A percentile compares a stretch with the other conserved stretches of the same genome.
Conservation (phyloP, 2,888 invertebrate species). For the Acleris cristana region DNA sequence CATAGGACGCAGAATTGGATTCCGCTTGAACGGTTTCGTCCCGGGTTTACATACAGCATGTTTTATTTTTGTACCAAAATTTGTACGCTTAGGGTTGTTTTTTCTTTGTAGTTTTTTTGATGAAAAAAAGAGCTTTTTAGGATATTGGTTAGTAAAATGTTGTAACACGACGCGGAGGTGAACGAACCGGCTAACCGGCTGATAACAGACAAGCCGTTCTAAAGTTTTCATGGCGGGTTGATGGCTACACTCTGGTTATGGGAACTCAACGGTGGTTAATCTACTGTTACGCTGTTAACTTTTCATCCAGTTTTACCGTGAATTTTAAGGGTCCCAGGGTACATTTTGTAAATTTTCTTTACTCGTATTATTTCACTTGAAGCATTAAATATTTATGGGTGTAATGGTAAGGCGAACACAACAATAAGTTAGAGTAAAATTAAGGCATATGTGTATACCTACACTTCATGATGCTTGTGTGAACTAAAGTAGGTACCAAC, state of each 20-base stretch:
- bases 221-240: neutral
- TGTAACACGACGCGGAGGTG: conserved; percentile 32
- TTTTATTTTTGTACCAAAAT: conserved; percentile 1
- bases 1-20: conserved; percentile 9
- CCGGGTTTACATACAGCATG: neutral
- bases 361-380: too few relatives aligned
- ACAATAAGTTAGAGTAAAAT: too few relatives aligned
- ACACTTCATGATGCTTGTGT: too few relatives aligned
- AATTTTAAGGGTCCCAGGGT: neutral
- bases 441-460: too few relatives aligned
- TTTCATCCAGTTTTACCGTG: neutral
- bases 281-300: neutral
- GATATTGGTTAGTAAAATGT: conserved; percentile 35
- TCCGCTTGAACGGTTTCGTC: neutral
- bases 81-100: neutral
- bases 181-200: conserved; percentile 15
- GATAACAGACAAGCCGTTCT: neutral
- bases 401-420: too few relatives aligned
- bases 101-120: neutral
- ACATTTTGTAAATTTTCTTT: too few relatives aligned
- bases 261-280: neutral
- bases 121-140: conserved; percentile 34
- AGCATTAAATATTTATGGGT: too few relatives aligned
- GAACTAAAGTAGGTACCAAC: too few relatives aligned
- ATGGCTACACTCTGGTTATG: neutral